Evolutionary conservation across 2,888 invertebrate species (phyloP).

Genomic region (Orchesella flavescens): DNA sequence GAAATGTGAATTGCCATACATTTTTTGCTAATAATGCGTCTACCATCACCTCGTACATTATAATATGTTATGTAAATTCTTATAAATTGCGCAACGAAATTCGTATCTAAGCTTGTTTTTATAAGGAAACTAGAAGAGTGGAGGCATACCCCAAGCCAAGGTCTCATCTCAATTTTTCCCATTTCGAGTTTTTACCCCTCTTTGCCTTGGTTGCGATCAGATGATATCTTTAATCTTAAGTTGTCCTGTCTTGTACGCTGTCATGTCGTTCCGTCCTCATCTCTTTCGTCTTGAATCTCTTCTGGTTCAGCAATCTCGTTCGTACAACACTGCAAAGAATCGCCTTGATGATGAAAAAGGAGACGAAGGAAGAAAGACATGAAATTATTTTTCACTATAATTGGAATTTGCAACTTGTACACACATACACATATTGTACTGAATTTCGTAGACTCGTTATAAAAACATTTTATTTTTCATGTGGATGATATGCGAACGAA

Average conservation of each 20-base stretch:
- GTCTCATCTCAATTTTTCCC: slow-evolving; percentile 36
- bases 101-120: neutral
- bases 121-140: neutral
- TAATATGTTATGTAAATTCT: neutral
- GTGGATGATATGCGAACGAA: neutral
- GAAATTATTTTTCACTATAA: slow-evolving; percentile 47
- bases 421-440: neutral
- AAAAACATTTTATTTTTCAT: neutral
- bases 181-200: slow-evolving; percentile 54
- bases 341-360: slow-evolving; percentile 26
- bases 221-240: slow-evolving; percentile 56
- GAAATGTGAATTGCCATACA: neutral
- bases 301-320: neutral
- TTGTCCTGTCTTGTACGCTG: slow-evolving; percentile 56
- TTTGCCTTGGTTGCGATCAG: slow-evolving; percentile 18
- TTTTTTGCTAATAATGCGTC: neutral
- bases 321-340: neutral
- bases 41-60: slow-evolving; percentile 9
- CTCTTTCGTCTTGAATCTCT: slow-evolving; percentile 10
- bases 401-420: slow-evolving; percentile 39
- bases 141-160: neutral
- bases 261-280: slow-evolving; percentile 56
- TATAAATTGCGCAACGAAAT: neutral
- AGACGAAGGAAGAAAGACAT: neutral
- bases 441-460: neutral